phyloP scores from a whole-genome alignment of 1,140 invertebrate genomes.

The Brachystomella parvula region DNA sequence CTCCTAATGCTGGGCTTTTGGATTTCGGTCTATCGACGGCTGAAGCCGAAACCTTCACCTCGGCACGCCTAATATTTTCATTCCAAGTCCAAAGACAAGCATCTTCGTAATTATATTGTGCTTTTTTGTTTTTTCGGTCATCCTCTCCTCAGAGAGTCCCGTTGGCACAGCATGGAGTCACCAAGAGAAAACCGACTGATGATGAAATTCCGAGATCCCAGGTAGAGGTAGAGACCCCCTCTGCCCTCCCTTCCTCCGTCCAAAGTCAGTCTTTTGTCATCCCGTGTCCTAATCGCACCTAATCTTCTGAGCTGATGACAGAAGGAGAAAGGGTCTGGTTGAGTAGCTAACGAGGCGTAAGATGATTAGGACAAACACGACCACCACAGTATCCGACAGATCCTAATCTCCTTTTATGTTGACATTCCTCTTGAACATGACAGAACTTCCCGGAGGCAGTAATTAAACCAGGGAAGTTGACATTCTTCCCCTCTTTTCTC shows the following conservation, averaged over 20 bases:
- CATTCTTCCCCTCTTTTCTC: not conserved
- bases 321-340: not conserved
- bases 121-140: too few relatives aligned
- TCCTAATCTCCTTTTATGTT: not conserved
- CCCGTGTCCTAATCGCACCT: constrained; percentile 1
- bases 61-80: too few relatives aligned
- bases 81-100: too few relatives aligned
- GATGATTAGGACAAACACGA: not conserved
- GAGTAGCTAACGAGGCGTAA: not conserved
- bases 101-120: too few relatives aligned
- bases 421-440: constrained; percentile 13
- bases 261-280: not conserved
- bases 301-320: not conserved
- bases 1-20: too few relatives aligned
- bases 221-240: not conserved
- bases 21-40: too few relatives aligned
- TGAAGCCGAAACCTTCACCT: too few relatives aligned
- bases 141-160: not conserved
- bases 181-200: not conserved
- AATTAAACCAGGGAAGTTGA: constrained; percentile 19
- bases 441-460: constrained; percentile 1
- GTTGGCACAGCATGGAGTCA: not conserved
- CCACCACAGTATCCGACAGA: not conserved
- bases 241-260: not conserved
- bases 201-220: not conserved